Base-by-base conservation (phyloP, 2,113 vertebrate genomes). In the Bucco capensis region DNA sequence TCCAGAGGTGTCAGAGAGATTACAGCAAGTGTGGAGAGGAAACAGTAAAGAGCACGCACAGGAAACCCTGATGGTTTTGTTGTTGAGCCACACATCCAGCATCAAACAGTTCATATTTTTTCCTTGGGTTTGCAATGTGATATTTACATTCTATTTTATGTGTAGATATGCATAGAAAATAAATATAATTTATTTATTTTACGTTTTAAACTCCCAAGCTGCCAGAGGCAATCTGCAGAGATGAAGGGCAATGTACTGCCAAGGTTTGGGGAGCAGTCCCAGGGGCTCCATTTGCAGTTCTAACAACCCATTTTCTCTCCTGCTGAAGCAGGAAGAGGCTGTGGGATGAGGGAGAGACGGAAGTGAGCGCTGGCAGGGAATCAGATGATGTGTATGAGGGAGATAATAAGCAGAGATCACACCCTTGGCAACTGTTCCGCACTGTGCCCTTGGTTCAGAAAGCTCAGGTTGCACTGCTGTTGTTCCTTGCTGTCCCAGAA, bases 381-480 rank as follows among this genome's bases (percentile, higher is more conserved):
- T 84, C 93, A 90, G 93, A 75, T 79, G 38, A 61, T 75, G 70
- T 49, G 66, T 62, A 82, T 94, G 84, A 86, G 62, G 58, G 51
- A 96, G 93, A 95, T 96, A 82, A 92, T 82, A 35, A 79, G 89
- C n/a, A 56, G 89, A 94, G 96, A 95, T 96, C 89, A 89, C 66
- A 28, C 13, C 1, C 77, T 44, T 95, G 96, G 90, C 92, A 86
- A 42, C 38, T 1, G 31, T 7, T 67, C 50, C 5, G 67, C 10
- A 6, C 83, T 3, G 15, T 94, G 93, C 86, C 92, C 83, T 27
- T 0, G 1, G 31, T 38, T 54, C 69, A 56, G 1, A 1, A 1
- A n/a, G 81, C 94, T 65, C 80, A 46, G 90, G 61, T 69, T 92
- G 22, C 74, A 83, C 56, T 2, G 1, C 17, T 6, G 6, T 92